Conservation (phyloP, 2,888 invertebrate genomes). For the Drosophila seclusa region DNA sequence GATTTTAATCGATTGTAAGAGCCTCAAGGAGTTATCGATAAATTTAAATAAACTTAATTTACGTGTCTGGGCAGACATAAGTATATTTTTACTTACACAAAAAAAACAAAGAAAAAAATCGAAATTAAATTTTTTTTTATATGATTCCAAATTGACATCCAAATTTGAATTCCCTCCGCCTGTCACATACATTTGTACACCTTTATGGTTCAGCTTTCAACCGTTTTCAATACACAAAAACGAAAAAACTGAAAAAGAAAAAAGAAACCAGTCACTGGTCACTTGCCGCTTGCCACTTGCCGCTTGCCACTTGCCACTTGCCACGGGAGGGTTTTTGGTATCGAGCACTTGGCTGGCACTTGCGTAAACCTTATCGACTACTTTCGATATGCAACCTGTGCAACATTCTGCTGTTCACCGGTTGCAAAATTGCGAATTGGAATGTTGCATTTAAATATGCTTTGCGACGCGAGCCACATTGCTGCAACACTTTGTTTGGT, state of each 20-base stretch:
- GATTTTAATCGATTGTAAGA: not conserved
- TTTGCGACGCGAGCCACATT: constrained; percentile 30
- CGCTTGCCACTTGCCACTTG: constrained; percentile 7
- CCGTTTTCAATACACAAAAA: not conserved
- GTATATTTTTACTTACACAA: not conserved
- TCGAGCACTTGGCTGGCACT: constrained; percentile 31
- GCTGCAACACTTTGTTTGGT: constrained; percentile 9
- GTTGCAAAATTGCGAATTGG: constrained; percentile 22
- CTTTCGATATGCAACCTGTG: constrained; percentile 31
- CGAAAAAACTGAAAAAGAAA: not conserved
- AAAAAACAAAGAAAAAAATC: not conserved
- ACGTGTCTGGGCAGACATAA: too few species aligned
- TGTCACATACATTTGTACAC: not conserved
- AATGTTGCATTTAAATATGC: constrained; percentile 5
- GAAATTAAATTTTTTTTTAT: not conserved
- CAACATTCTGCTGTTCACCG: constrained; percentile 23
- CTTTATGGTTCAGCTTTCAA: not conserved
- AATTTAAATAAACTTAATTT: not conserved
- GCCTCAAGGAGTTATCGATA: not conserved
- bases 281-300: constrained; percentile 1
- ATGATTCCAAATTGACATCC: not conserved
- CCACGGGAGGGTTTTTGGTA: constrained; percentile 42
- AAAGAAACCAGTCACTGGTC: constrained; percentile 41
- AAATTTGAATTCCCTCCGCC: not conserved
- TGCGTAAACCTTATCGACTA: constrained; percentile 54